Conservation (phyloP, 1,140 invertebrate genomes). For the Caenorhabditis brenneri region DNA sequence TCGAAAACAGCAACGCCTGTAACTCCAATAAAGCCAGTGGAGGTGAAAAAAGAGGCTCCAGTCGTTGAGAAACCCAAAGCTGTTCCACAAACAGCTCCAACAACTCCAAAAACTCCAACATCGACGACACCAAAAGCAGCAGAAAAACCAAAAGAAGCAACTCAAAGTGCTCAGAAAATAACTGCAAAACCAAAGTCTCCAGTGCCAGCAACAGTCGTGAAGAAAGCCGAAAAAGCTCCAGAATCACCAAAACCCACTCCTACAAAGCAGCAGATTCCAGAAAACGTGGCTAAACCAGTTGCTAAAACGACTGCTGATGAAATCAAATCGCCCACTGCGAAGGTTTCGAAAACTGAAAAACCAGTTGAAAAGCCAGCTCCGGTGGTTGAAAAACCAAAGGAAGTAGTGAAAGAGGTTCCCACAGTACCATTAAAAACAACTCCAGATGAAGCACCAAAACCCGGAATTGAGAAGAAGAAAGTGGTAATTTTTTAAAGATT, state of each 20-base stretch:
- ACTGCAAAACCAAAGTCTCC: background rate
- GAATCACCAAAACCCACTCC: background rate
- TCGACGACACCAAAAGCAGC: background rate
- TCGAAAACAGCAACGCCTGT: background rate
- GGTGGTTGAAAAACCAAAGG: background rate
- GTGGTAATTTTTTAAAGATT: background rate
- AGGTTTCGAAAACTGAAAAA: background rate
- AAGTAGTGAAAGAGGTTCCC: background rate
- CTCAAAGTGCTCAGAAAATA: background rate
- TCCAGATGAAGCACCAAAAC: background rate
- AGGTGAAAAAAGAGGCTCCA: background rate
- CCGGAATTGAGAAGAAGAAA: background rate
- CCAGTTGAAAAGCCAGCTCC: background rate
- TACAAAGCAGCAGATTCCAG: background rate
- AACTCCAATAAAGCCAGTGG: background rate
- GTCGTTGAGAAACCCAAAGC: background rate
- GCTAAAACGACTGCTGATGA: background rate
- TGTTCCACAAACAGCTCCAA: background rate
- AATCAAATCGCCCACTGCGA: background rate
- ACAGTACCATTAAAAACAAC: no score
- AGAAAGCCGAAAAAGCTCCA: background rate
- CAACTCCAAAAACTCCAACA: background rate
- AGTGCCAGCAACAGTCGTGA: background rate
- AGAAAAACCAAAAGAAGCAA: background rate
- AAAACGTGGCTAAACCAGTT: background rate